Evolutionary conservation across 1,140 invertebrate species (phyloP).

Genomic region (Phenacoccus solenopsis): DNA sequence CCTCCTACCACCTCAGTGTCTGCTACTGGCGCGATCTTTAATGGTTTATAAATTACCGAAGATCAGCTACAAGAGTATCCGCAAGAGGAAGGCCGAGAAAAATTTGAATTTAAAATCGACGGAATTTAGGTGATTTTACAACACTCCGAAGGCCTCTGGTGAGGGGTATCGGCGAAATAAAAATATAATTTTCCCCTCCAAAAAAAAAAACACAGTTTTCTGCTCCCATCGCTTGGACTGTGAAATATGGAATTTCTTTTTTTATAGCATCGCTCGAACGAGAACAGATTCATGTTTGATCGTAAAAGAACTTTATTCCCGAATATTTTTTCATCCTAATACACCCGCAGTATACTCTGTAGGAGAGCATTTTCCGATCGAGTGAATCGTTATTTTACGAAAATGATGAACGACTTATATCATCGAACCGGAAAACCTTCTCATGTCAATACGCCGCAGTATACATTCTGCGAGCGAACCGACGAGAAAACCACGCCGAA

Average conservation of each 20-base stretch:
- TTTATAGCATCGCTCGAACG: not conserved
- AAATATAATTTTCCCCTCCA: too few relatives aligned
- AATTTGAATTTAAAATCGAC: not conserved
- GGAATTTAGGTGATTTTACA: too few relatives aligned
- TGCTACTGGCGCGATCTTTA: not conserved
- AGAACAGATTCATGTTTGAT: not conserved
- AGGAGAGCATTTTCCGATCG: not conserved
- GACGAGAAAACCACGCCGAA: not conserved
- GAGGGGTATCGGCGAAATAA: too few relatives aligned
- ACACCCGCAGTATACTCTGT: not conserved
- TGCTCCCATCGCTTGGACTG: too few relatives aligned
- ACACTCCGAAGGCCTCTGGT: too few relatives aligned
- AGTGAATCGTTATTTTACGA: not conserved
- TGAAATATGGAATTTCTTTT: not conserved
- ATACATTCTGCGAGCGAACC: not conserved
- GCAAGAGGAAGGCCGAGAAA: too few relatives aligned
- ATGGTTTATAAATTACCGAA: not conserved
- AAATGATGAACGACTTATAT: not conserved
- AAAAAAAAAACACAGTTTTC: too few relatives aligned
- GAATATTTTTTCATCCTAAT: not conserved
- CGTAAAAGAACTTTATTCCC: not conserved
- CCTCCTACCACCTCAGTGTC: too few relatives aligned
- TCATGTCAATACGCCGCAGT: too few relatives aligned
- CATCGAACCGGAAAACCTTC: not conserved
- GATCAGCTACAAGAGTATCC: too few relatives aligned